phyloP scores from a whole-genome alignment of 2,888 invertebrate genomes.

The Watsonalla cultraria region DNA sequence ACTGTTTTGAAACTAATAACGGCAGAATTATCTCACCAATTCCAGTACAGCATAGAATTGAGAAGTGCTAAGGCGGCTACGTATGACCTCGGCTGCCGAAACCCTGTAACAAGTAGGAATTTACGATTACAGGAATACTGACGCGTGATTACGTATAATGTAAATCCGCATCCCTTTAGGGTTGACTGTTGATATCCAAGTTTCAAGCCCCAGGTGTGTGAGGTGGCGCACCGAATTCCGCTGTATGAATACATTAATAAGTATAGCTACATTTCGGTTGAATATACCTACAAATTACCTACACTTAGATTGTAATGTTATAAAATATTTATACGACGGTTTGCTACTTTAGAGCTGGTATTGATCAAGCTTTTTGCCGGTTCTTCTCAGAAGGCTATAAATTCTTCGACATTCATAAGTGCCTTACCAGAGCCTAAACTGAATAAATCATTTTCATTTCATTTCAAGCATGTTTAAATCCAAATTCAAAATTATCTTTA shows the following conservation, averaged over 20 bases:
- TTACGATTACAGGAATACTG: background rate
- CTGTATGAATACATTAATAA: background rate
- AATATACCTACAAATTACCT: too few relatives aligned
- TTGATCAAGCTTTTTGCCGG: too few relatives aligned
- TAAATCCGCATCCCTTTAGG: background rate
- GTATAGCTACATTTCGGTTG: background rate
- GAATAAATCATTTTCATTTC: too few relatives aligned
- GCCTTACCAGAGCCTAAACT: too few relatives aligned
- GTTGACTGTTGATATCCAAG: background rate
- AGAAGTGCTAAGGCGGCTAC: constrained; percentile 40
- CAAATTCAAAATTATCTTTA: too few relatives aligned
- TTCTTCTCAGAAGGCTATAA: too few relatives aligned
- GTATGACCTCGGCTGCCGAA: constrained; percentile 40
- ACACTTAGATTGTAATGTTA: too few relatives aligned
- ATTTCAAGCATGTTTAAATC: too few relatives aligned
- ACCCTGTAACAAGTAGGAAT: constrained; percentile 39
- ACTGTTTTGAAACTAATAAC: background rate
- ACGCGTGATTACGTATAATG: background rate
- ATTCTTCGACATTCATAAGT: too few relatives aligned
- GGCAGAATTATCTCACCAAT: constrained; percentile 41
- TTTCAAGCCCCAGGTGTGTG: background rate
- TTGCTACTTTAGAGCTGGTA: too few relatives aligned
- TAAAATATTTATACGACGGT: too few relatives aligned
- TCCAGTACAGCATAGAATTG: constrained; percentile 49
- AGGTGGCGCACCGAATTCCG: background rate